phyloP scores from a whole-genome alignment of 2,113 vertebrate genomes.

The Cheirogaleus medius region DNA sequence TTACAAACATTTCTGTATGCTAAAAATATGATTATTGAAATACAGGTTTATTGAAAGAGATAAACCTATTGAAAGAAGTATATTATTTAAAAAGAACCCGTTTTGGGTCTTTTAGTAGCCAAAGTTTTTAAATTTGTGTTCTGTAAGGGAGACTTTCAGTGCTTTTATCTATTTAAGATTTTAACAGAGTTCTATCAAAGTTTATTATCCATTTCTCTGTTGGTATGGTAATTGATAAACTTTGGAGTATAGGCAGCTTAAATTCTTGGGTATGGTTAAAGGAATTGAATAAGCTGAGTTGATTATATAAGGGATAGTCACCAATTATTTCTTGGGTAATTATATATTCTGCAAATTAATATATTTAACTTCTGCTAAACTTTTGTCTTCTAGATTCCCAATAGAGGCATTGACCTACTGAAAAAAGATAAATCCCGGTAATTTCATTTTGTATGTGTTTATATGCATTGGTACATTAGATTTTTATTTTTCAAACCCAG shows the following conservation, averaged over 20 bases:
- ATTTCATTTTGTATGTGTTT: slow-evolving; percentile 54
- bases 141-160: background rate
- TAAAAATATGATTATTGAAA: background rate
- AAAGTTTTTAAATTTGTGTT: background rate
- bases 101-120: background rate
- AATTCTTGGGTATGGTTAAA: background rate
- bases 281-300: background rate
- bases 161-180: background rate
- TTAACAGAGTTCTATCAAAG: background rate
- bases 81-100: background rate
- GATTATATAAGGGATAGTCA: background rate
- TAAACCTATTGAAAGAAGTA: background rate
- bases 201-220: background rate
- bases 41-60: background rate
- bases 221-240: slow-evolving; percentile 6
- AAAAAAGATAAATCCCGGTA: slow-evolving; percentile 91
- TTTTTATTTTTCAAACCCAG: background rate
- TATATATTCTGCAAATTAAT: background rate
- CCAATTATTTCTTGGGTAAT: background rate
- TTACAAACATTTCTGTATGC: background rate
- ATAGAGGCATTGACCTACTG: slow-evolving; percentile 87
- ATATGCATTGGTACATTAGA: background rate
- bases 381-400: slow-evolving; percentile 86
- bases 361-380: slow-evolving; percentile 6
- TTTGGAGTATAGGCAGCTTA: background rate